Conservation (phyloP, 2,888 invertebrate species). For the Epirrita christyi region DNA sequence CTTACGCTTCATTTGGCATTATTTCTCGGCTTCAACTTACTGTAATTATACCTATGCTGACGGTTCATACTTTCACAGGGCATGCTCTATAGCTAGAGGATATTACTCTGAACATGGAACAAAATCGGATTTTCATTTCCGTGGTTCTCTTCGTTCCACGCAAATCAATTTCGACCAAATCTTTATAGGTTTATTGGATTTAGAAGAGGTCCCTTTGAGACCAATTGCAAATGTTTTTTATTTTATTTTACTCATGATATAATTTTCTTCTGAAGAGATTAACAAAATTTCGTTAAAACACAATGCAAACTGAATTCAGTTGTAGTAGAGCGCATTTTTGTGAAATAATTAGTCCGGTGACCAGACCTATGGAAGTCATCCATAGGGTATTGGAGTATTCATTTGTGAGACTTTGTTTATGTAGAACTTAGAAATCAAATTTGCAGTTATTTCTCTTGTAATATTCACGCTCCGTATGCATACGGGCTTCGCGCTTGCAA, state of each 20-base stretch:
- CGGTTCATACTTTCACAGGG: neutral
- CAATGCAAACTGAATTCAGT: too few relatives aligned
- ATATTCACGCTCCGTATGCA: too few relatives aligned
- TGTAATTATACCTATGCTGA: neutral
- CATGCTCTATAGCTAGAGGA: neutral
- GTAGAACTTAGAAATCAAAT: too few relatives aligned
- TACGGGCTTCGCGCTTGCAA: too few relatives aligned
- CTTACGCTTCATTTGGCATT: too few relatives aligned
- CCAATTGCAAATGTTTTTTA: neutral
- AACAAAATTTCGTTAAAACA: too few relatives aligned
- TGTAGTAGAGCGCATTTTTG: too few relatives aligned
- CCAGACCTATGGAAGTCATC: too few relatives aligned
- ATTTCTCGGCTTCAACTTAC: neutral
- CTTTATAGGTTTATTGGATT: slow-evolving; percentile 18
- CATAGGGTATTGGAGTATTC: too few relatives aligned
- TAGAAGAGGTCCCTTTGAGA: slow-evolving; percentile 7
- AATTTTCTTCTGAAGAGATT: neutral
- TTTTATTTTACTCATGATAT: neutral
- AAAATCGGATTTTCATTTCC: slow-evolving; percentile 30
- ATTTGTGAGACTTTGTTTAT: too few relatives aligned
- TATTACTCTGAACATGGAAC: slow-evolving; percentile 15
- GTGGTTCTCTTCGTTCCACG: slow-evolving; percentile 20
- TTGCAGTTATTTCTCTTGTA: too few relatives aligned
- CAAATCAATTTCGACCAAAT: slow-evolving; percentile 26
- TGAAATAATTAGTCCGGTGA: too few relatives aligned